These are phyloP conservation scores for Cyclura pinguis DNA, from an alignment of 2,797 vertebrate species.

Conservation along the genomic window DNA sequence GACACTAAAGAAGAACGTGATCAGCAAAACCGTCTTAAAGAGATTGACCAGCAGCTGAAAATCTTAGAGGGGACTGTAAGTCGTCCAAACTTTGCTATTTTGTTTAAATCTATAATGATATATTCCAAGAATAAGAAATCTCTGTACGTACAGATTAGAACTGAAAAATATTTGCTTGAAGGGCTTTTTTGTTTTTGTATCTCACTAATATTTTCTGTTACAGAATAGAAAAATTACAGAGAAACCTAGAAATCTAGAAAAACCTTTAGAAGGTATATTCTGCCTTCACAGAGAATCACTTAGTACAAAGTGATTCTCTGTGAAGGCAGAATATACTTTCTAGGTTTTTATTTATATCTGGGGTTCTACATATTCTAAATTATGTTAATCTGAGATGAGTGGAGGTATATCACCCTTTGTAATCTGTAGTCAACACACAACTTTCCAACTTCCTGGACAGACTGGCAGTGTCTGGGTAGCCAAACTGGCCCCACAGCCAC, in stretches of 20 bases:
- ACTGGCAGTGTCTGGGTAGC: neutral
- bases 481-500: neutral
- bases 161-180: neutral
- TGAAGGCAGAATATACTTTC: neutral
- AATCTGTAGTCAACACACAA: neutral
- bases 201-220: neutral
- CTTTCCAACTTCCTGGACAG: neutral
- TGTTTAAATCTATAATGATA: neutral
- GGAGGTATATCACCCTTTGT: neutral
- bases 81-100: constrained; percentile 29
- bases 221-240: neutral
- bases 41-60: constrained; percentile 91
- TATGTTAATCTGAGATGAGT: neutral
- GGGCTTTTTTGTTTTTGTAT: no score
- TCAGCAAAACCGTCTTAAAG: constrained; percentile 85
- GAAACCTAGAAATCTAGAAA: no score
- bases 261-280: no score
- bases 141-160: neutral
- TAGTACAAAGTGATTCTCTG: neutral
- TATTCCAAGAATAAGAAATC: constrained; percentile 25
- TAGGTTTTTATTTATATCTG: neutral
- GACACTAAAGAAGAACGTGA: constrained; percentile 85
- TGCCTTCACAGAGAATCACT: no score
- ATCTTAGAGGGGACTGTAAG: constrained; percentile 78
- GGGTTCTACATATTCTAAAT: neutral